Conservation (phyloP, 2,888 invertebrate species). For the Thelaira solivaga region DNA sequence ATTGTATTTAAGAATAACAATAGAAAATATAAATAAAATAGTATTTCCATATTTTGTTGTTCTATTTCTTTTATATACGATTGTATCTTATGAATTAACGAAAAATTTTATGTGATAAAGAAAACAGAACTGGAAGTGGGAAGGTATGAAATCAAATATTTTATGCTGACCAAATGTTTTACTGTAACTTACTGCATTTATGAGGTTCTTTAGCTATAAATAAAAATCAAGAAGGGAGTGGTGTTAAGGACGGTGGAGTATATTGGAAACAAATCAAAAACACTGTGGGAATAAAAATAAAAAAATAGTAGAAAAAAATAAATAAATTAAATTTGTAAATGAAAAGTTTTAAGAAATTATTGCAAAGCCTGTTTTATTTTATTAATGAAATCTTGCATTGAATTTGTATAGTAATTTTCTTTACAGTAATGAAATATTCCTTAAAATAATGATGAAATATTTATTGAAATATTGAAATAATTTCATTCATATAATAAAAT, state of each 20-base stretch:
- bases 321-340: too few species aligned
- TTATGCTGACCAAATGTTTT: slow-evolving; percentile 58
- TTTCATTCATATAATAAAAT: too few species aligned
- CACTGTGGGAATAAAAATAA: not conserved
- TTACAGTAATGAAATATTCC: too few species aligned
- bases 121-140: slow-evolving; percentile 26
- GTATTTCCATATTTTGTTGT: slow-evolving; percentile 32
- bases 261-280: not conserved
- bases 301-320: too few species aligned
- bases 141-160: slow-evolving; percentile 52
- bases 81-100: slow-evolving; percentile 45
- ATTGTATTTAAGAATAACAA: slow-evolving; percentile 71
- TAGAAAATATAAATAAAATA: slow-evolving; percentile 39
- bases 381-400: too few species aligned
- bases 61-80: slow-evolving; percentile 19
- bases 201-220: not conserved
- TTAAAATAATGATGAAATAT: too few species aligned
- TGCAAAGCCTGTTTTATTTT: too few species aligned
- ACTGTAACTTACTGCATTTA: not conserved
- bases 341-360: too few species aligned
- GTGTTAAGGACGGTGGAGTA: not conserved
- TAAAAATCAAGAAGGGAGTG: not conserved
- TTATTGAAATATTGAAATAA: too few species aligned
- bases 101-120: slow-evolving; percentile 19
- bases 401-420: too few species aligned